Base-by-base conservation (phyloP, 2,888 invertebrate species). In the Drosophila basisetae region DNA sequence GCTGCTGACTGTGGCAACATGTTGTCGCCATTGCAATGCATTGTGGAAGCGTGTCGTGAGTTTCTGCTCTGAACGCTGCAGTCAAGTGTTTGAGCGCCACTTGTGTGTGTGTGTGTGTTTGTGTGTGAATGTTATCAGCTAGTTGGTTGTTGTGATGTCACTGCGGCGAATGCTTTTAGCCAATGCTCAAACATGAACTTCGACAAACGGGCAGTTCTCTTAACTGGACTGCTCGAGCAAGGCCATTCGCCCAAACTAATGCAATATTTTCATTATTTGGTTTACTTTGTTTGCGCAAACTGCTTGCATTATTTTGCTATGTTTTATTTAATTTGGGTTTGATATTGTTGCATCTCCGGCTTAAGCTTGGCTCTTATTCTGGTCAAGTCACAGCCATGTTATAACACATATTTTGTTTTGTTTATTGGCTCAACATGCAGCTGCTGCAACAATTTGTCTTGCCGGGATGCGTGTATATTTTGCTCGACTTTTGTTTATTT, bases 181-280 rank as follows among this genome's bases (percentile, higher is more conserved):
- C 82, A 66, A 62, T 73, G 62, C 67, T 77, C 82, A 80, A 84
- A 72, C 77, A 73, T 33, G 64, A 47, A 73, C 58, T 56, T 39
- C 31, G 25, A 67, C 53, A 64, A 66, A 61, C 60, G 52, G 52
- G 3, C 25, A 39, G 50, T 28, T 53, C 60, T 33, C 43, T 50
- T 25, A 31, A 39, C 59, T 25, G 33, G 54, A 11, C 60, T 33
- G 0, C 28, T 63, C 33, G 18, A 50, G 47, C 64, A 52, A 33
- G 63, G 78, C 62, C 55, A 55, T 68, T 74, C 76, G 76, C 71
- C 75, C 65, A 61, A 90, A 80, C 91, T 88, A 91, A 87, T 91
- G 89, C 90, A 90, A 87, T 87, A 90, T 89, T 87, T 90, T 83
- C 86, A 91, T 89, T 87, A 91, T 90, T 91, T 82, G 78, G 76